phyloP scores from a whole-genome alignment of 2,113 vertebrate species.

The Pachycephala philippinensis region DNA sequence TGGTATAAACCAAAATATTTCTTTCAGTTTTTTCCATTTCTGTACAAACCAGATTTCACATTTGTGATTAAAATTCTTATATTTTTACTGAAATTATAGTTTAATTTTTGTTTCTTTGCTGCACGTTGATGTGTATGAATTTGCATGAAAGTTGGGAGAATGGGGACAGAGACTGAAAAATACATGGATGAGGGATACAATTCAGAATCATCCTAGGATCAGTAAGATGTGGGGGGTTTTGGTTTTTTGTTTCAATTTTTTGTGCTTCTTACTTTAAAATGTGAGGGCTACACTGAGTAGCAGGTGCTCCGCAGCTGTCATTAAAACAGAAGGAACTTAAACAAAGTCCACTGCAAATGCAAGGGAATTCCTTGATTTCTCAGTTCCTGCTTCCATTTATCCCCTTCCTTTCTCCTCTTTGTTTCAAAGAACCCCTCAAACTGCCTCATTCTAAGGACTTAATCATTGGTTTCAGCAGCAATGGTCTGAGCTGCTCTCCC shows the following conservation, averaged over 20 bases:
- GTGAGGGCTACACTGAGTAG: not conserved
- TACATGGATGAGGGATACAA: not conserved
- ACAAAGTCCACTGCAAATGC: not conserved
- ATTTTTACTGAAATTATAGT: not conserved
- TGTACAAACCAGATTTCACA: not conserved
- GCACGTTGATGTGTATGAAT: not conserved
- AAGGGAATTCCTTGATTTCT: not conserved
- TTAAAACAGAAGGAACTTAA: not conserved
- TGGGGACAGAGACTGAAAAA: not conserved
- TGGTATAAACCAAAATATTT: not conserved
- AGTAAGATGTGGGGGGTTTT: not conserved
- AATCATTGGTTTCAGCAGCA: rapidly evolving
- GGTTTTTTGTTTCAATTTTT: not conserved
- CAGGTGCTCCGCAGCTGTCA: not conserved
- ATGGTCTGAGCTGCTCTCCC: not conserved
- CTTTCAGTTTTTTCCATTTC: not conserved
- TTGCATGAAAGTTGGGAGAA: not conserved
- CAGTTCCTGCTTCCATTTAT: not conserved
- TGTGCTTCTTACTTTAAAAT: not conserved
- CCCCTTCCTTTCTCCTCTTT: not conserved
- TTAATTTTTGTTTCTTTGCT: not conserved
- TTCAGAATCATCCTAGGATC: not conserved
- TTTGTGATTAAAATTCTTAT: not conserved
- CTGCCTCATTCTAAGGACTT: not conserved
- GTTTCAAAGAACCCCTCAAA: not conserved